Evolutionary conservation across 2,113 vertebrate genomes (phyloP).

Genomic region (Vidua chalybeata): DNA sequence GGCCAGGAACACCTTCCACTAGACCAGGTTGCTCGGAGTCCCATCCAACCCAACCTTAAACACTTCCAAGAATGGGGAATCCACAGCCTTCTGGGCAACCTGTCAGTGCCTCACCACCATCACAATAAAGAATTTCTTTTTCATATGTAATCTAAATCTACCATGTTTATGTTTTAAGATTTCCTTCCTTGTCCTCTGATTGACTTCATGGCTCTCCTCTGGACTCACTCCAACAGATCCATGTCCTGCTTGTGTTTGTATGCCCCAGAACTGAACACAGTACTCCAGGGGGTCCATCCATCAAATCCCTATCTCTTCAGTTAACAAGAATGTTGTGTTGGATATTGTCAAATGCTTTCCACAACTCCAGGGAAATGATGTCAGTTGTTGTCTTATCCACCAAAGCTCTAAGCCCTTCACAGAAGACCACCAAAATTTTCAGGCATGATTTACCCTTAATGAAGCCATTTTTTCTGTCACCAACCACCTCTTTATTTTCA

Average conservation of each 20-base stretch:
- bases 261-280: not conserved
- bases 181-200: not conserved
- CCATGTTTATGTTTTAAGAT: not conserved
- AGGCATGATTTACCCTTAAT: not conserved
- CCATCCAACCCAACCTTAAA: not conserved
- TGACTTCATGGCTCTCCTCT: not conserved
- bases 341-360: not conserved
- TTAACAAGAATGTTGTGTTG: not conserved
- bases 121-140: not conserved
- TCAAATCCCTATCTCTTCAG: not conserved
- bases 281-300: not conserved
- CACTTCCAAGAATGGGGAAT: not conserved
- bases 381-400: not conserved
- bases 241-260: not conserved
- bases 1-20: not conserved
- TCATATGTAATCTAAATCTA: not conserved
- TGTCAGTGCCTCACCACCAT: not conserved
- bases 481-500: not conserved
- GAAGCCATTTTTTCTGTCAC: not conserved
- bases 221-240: not conserved
- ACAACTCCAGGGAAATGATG: not conserved
- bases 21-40: not conserved
- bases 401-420: not conserved
- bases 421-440: not conserved
- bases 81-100: not conserved